Percentiles rank a stretch among this genome's conserved stretches.
These are phyloP conservation scores for Synanthedon andrenaeformis DNA, from an alignment of 2,888 invertebrate species.

Conservation along the genomic window DNA sequence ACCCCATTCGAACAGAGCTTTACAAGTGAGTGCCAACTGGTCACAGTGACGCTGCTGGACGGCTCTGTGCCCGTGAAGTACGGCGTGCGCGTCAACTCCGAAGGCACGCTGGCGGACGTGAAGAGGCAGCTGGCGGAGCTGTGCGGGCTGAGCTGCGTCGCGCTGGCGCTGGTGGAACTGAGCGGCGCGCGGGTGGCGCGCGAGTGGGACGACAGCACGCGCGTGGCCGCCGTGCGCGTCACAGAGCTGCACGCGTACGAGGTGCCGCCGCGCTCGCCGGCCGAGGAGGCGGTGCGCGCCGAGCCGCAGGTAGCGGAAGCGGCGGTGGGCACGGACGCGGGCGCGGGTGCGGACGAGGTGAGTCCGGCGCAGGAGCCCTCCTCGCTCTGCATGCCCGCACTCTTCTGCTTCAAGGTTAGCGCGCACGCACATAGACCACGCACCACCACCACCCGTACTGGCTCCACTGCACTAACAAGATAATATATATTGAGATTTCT, in stretches of 20 bases:
- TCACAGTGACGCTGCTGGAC: slow-evolving; percentile 79
- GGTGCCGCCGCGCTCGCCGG: slow-evolving; percentile 3
- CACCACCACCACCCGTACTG: slow-evolving; percentile 11
- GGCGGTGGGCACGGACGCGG: slow-evolving; percentile 5
- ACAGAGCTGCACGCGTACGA: slow-evolving; percentile 5
- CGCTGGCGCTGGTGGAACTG: slow-evolving; percentile 78
- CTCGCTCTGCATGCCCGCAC: slow-evolving; percentile 87
- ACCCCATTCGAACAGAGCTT: too few relatives aligned
- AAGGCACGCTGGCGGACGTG: slow-evolving; percentile 82
- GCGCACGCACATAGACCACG: slow-evolving; percentile 9
- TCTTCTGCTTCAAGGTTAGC: slow-evolving; percentile 88
- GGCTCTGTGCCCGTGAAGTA: slow-evolving; percentile 88
- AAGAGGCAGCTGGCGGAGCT: slow-evolving; percentile 77
- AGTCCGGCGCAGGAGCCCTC: slow-evolving; percentile 70
- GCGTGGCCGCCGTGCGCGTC: slow-evolving; percentile 8
- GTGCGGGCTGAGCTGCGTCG: slow-evolving; percentile 56
- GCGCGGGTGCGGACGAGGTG: slow-evolving; percentile 32
- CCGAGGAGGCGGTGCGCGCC: not conserved
- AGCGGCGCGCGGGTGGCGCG: slow-evolving; percentile 75
- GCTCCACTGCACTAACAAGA: slow-evolving; percentile 7
- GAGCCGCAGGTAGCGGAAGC: not conserved
- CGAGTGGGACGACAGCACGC: slow-evolving; percentile 71
- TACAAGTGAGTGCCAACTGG: too few relatives aligned
- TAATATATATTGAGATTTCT: not conserved
- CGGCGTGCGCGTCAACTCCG: slow-evolving; percentile 85